Percentiles rank a stretch among this genome's conserved stretches.
Conservation (phyloP, 1,140 invertebrate species). For the Phthorimaea operculella region DNA sequence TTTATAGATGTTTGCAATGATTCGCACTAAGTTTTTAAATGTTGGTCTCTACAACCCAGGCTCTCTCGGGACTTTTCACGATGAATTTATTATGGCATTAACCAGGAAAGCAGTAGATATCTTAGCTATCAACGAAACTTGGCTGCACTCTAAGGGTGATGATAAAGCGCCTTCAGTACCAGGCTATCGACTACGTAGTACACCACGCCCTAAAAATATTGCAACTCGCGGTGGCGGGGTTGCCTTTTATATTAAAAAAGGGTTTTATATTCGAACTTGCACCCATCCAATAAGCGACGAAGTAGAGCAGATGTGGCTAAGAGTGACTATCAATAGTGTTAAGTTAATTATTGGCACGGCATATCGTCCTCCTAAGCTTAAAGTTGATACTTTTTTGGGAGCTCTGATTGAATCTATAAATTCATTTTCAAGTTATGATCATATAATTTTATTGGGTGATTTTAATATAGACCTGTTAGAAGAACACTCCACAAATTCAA, state of each 20-base stretch:
- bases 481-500: background rate
- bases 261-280: background rate
- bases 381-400: slow-evolving; percentile 7
- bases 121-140: slow-evolving; percentile 8
- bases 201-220: background rate
- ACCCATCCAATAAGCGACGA: background rate
- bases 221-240: background rate
- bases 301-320: slow-evolving; percentile 9
- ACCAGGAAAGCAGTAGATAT: background rate
- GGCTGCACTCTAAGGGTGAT: background rate
- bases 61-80: slow-evolving; percentile 3
- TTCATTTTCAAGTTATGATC: slow-evolving; percentile 5
- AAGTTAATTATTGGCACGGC: slow-evolving; percentile 1
- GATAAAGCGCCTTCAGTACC: background rate
- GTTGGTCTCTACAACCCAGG: slow-evolving; percentile 4
- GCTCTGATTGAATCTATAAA: background rate
- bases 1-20: too few species aligned
- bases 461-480: slow-evolving; percentile 14
- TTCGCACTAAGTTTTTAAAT: background rate
- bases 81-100: slow-evolving; percentile 1
- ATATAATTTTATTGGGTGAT: slow-evolving; percentile 8
- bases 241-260: slow-evolving; percentile 2
- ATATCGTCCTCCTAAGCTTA: slow-evolving; percentile 2
- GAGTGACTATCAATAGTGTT: background rate
- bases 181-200: background rate